Evolutionary conservation across 53 echinoderm and acorn worm genomes (phyloP).

Genomic region (Astropecten irregularis): DNA sequence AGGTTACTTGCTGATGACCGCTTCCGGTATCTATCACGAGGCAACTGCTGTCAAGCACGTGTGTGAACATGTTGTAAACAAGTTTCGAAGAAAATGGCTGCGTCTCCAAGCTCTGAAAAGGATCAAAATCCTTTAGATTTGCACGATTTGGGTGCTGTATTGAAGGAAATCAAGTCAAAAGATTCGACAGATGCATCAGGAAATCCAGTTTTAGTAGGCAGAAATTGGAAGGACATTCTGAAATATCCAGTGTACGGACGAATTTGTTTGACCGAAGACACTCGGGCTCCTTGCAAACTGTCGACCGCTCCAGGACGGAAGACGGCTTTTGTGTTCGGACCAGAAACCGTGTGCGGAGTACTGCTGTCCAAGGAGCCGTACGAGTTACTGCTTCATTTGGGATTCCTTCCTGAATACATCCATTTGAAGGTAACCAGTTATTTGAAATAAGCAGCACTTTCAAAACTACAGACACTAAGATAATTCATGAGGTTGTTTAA

Average conservation of each 20-base stretch:
- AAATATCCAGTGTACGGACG: slow-evolving; percentile 75
- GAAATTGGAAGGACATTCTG: slow-evolving; percentile 43
- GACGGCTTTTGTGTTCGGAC: slow-evolving; percentile 90
- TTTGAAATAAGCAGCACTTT: background rate
- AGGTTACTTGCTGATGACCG: too few relatives aligned
- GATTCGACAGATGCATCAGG: background rate
- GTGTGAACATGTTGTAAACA: too few relatives aligned
- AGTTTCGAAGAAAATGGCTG: too few relatives aligned
- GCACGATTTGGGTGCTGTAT: background rate
- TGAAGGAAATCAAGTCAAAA: background rate
- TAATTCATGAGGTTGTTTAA: background rate
- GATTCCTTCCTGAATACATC: slow-evolving; percentile 87
- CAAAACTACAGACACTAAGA: background rate
- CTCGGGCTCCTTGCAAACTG: slow-evolving; percentile 43
- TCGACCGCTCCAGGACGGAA: slow-evolving; percentile 71
- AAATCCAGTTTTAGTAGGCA: background rate
- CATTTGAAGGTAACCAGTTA: slow-evolving; percentile 75
- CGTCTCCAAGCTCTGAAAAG: background rate
- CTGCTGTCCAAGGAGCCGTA: slow-evolving; percentile 69
- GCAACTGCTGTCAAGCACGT: too few relatives aligned
- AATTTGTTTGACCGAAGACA: slow-evolving; percentile 73
- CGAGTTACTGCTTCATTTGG: slow-evolving; percentile 77
- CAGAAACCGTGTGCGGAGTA: slow-evolving; percentile 69
- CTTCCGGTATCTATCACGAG: too few relatives aligned
- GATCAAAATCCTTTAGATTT: background rate